A percentile compares a stretch with the other conserved stretches of the same genome.
These are phyloP conservation scores for Phaenicophaeus curvirostris DNA, from an alignment of 2,797 vertebrate species.

Conservation along the genomic window DNA sequence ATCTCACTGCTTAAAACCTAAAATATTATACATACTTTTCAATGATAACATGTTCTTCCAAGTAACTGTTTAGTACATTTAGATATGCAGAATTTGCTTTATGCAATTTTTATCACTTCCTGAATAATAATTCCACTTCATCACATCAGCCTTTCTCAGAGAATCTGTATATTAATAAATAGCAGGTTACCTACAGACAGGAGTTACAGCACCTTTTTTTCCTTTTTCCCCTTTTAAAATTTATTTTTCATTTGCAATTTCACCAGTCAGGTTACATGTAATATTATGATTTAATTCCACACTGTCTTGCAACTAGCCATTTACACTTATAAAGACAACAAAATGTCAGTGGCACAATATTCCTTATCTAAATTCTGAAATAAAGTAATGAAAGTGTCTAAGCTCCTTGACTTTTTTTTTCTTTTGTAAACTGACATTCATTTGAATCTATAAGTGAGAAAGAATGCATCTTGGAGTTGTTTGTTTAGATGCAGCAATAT, in stretches of 20 bases:
- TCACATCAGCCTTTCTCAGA: background rate
- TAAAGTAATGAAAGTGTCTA: background rate
- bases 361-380: background rate
- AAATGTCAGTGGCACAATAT: background rate
- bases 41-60: conserved; percentile 20
- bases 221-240: background rate
- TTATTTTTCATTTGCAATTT: background rate
- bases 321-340: background rate
- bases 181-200: background rate
- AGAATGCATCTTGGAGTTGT: background rate
- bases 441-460: background rate
- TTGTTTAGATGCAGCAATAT: background rate
- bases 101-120: conserved; percentile 8
- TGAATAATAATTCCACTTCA: conserved; percentile 17
- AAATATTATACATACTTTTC: conserved; percentile 52
- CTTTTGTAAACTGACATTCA: background rate
- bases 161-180: background rate
- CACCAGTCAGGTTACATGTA: background rate
- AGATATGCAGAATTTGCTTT: conserved; percentile 38
- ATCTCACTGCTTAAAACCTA: conserved; percentile 25
- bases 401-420: too few relatives aligned
- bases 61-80: conserved; percentile 24
- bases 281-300: background rate
- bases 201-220: background rate
- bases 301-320: background rate